A percentile compares a stretch with the other conserved stretches of the same genome.
phyloP scores from a whole-genome alignment of 1,140 invertebrate genomes.

The Rhynchophorus ferrugineus region DNA sequence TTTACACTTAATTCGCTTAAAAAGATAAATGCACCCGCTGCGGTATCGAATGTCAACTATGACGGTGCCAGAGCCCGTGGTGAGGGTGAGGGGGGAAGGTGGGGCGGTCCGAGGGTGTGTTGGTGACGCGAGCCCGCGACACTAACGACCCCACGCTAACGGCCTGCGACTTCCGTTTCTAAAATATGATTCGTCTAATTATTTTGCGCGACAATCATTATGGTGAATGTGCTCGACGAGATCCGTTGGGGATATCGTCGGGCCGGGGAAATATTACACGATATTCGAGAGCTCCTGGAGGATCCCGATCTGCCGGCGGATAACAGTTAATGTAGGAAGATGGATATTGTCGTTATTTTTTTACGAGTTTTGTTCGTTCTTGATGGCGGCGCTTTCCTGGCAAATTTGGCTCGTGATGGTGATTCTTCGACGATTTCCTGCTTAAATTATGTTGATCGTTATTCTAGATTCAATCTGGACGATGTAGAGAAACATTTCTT shows the following conservation, averaged over 20 bases:
- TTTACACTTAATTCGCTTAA: not conserved
- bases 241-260: conserved; percentile 2
- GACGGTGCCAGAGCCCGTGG: not conserved
- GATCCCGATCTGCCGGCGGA: too few relatives aligned
- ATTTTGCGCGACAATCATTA: conserved; percentile 3
- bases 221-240: not conserved
- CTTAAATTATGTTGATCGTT: too few relatives aligned
- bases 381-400: too few relatives aligned
- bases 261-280: not conserved
- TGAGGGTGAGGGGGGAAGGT: not conserved
- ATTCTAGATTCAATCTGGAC: too few relatives aligned
- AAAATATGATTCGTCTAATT: conserved; percentile 33
- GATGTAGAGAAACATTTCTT: too few relatives aligned
- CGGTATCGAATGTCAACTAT: not conserved
- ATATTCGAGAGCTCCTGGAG: not conserved
- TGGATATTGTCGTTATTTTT: too few relatives aligned
- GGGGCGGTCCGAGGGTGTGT: conserved; percentile 2
- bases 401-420: too few relatives aligned
- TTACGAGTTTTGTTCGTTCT: too few relatives aligned
- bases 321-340: too few relatives aligned
- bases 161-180: conserved; percentile 33
- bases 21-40: conserved; percentile 22
- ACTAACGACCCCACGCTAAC: conserved; percentile 30
- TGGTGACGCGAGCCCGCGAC: conserved; percentile 23
- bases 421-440: too few relatives aligned